Evolutionary conservation across 1,140 invertebrate species (phyloP), one percentile per base, ranked within the genome.

Genomic region (Sinella curviseta): DNA sequence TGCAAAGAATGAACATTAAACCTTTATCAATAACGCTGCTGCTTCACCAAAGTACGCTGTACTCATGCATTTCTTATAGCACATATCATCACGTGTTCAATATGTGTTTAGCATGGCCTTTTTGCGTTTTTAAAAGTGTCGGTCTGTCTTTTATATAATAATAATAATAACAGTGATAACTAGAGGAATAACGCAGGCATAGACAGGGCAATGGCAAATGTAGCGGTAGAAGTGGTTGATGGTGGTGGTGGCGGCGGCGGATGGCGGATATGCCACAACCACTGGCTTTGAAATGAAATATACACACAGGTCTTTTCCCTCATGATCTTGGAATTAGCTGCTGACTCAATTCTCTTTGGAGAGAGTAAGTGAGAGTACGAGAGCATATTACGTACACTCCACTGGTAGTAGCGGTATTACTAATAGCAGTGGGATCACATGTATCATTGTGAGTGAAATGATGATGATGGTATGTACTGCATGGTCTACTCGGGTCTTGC

Each of bases 251-350:
- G 17, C 24, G 55, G 55, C 55, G 55, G 55, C 55, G 55, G n/a
- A 60, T 60, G 55, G 55, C 55, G 55, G 55, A 60, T 60, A 60
- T 60, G 55, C 55, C 55, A 60, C 24, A 60, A 60, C 55, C 55
- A 60, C 8, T 60, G 55, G 55, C 55, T 60, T 60, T 60, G 55
- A 60, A 60, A 60, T 60, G 55, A 60, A 60, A 60, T 60, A 60
- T 60, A 60, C 55, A 24, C 55, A 60, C 55, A 14, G 55, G 8
- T 60, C 55, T 60, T 60, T 60, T 26, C 24, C 55, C n/a, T 24
- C 55, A 60, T 60, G 55, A 60, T 60, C 55, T 60, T 60, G 55
- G 55, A 60, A 60, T 60, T 60, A 60, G 55, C 55, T n/a, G n/a
- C n/a, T 60, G 55, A 60, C 55, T 60, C 55, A 60, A 60, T 60